Percentiles rank a stretch among this genome's conserved stretches.
Evolutionary conservation across 1,140 invertebrate species (phyloP).

Genomic region (Drosophila persimilis): DNA sequence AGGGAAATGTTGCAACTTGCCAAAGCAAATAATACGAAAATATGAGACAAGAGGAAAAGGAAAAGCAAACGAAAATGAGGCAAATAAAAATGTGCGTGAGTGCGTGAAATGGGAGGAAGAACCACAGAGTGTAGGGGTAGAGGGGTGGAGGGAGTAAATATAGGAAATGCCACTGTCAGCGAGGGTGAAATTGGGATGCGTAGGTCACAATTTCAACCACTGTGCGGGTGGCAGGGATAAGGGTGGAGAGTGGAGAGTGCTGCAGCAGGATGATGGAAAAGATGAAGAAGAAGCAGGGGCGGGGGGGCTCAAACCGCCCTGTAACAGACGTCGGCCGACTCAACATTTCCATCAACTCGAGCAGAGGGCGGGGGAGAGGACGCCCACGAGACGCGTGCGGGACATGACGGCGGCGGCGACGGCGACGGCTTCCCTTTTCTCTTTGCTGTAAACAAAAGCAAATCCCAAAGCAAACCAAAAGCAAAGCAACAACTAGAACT

Average conservation of each 20-base stretch:
- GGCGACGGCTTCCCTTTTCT: conserved; percentile 4
- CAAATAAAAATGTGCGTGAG: conserved; percentile 61
- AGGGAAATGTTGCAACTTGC: conserved; percentile 60
- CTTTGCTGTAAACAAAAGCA: conserved; percentile 30
- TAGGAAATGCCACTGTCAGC: conserved; percentile 32
- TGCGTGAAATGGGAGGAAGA: conserved; percentile 45
- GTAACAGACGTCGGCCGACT: conserved; percentile 22
- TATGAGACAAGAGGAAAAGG: conserved; percentile 43
- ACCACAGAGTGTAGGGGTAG: conserved; percentile 1
- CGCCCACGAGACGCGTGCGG: no score
- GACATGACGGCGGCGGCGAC: background rate
- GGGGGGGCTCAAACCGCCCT: conserved; percentile 36
- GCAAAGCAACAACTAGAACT: conserved; percentile 55
- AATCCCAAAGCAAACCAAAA: conserved; percentile 17
- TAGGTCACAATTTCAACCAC: conserved; percentile 69
- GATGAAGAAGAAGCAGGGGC: conserved; percentile 6
- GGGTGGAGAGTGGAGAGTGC: conserved; percentile 13
- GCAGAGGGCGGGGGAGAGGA: no score
- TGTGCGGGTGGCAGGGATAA: conserved; percentile 43
- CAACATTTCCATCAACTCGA: conserved; percentile 32
- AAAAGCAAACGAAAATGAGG: conserved; percentile 18
- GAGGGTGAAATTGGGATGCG: conserved; percentile 36
- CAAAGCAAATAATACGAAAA: conserved; percentile 50
- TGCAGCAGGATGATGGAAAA: conserved; percentile 27
- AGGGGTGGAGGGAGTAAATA: background rate